Evolutionary conservation across 2,113 vertebrate species (phyloP).

Genomic region (Aegithalos caudatus): DNA sequence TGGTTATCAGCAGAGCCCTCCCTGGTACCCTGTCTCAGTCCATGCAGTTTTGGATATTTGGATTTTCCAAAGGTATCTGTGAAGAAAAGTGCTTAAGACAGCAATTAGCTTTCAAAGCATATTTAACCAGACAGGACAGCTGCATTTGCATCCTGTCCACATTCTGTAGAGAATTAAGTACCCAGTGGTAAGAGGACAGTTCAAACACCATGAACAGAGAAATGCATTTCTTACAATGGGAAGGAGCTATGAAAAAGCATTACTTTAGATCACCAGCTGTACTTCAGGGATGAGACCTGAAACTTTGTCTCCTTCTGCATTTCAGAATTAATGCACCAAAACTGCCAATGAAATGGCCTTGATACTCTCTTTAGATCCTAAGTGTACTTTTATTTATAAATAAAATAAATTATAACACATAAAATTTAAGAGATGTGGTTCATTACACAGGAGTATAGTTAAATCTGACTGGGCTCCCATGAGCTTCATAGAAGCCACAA

Average conservation of each 20-base stretch:
- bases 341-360: not conserved
- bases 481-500: slow-evolving; percentile 9
- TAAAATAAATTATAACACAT: slow-evolving; percentile 36
- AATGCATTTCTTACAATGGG: not conserved
- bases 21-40: not conserved
- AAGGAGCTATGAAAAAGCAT: not conserved
- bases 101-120: not conserved
- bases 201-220: not conserved
- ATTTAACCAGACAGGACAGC: not conserved
- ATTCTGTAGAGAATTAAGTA: not conserved
- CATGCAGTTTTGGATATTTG: not conserved
- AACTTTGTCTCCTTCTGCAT: not conserved
- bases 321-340: not conserved
- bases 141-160: not conserved
- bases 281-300: not conserved
- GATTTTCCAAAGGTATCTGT: not conserved
- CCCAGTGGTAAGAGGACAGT: not conserved
- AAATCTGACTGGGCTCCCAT: slow-evolving; percentile 25
- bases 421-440: slow-evolving; percentile 15
- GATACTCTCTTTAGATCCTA: not conserved
- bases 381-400: slow-evolving; percentile 1
- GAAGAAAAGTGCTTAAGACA: not conserved
- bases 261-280: not conserved
- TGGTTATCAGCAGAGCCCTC: not conserved
- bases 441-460: slow-evolving; percentile 50